These are phyloP conservation scores for Raphicerus campestris DNA, from an alignment of 2,113 vertebrate genomes.

Conservation along the genomic window DNA sequence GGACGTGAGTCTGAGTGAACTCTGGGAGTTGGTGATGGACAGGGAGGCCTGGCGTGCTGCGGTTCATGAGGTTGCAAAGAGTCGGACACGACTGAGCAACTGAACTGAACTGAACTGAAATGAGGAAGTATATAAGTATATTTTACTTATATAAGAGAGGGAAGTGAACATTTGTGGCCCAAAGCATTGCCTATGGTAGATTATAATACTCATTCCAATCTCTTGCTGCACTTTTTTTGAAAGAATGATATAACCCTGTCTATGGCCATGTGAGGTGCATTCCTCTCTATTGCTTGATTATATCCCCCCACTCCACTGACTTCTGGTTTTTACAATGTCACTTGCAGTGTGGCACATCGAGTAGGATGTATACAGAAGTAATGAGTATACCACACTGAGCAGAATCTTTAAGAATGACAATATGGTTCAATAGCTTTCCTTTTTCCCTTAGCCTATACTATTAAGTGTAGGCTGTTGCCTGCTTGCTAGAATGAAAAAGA, in stretches of 20 bases:
- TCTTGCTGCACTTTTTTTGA: not conserved
- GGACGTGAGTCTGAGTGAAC: rapidly evolving
- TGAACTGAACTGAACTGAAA: too few species aligned
- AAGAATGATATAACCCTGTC: not conserved
- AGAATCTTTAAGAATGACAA: not conserved
- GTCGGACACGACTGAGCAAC: too few species aligned
- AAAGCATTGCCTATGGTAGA: not conserved
- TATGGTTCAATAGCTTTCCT: not conserved
- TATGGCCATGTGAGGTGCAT: not conserved
- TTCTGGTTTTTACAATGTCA: not conserved
- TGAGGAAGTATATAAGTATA: not conserved
- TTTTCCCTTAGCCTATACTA: not conserved
- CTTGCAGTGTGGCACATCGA: not conserved
- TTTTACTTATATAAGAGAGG: not conserved
- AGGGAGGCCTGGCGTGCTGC: too few species aligned
- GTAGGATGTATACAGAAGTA: not conserved
- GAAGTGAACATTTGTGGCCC: not conserved
- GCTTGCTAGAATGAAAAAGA: not conserved
- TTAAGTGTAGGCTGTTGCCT: not conserved
- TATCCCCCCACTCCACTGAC: not conserved
- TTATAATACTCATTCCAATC: not conserved
- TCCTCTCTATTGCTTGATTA: not conserved
- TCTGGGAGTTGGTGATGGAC: rapidly evolving
- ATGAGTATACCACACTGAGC: not conserved
- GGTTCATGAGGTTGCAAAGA: too few species aligned